These are phyloP conservation scores for Platysternon megacephalum DNA, from an alignment of 2,113 vertebrate genomes.

Conservation along the genomic window DNA sequence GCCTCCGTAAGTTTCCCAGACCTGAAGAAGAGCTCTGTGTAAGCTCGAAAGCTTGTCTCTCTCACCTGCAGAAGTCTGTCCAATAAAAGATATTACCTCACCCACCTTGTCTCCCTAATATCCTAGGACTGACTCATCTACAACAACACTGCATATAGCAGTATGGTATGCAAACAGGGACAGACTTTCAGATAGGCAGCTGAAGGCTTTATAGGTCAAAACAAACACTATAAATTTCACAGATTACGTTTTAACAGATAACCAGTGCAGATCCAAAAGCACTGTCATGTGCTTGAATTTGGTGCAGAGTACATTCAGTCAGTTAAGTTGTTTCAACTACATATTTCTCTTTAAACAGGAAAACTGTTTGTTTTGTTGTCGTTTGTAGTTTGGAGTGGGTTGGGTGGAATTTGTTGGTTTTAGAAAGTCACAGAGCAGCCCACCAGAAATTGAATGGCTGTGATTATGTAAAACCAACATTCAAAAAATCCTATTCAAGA, in stretches of 20 bases:
- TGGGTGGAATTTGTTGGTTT: not conserved
- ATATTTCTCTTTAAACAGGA: not conserved
- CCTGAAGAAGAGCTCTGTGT: not conserved
- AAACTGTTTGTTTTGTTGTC: not conserved
- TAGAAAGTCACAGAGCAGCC: not conserved
- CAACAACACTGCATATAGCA: not conserved
- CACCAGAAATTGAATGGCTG: not conserved
- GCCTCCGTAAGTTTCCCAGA: not conserved
- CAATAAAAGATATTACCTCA: not conserved
- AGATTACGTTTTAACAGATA: not conserved
- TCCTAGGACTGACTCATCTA: not conserved
- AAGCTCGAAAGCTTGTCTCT: not conserved
- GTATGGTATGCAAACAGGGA: not conserved
- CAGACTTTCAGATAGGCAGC: not conserved
- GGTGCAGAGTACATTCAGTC: not conserved
- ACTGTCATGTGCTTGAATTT: not conserved
- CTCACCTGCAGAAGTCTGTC: not conserved
- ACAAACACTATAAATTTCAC: not conserved
- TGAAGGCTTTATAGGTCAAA: not conserved
- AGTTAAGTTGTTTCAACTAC: not conserved
- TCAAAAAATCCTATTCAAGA: not conserved
- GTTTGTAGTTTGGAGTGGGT: too few species aligned
- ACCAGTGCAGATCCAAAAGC: not conserved
- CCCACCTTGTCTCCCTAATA: not conserved
- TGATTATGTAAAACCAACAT: not conserved